Conservation (phyloP, 2,113 vertebrate species). For the Phyllostomus discolor region DNA sequence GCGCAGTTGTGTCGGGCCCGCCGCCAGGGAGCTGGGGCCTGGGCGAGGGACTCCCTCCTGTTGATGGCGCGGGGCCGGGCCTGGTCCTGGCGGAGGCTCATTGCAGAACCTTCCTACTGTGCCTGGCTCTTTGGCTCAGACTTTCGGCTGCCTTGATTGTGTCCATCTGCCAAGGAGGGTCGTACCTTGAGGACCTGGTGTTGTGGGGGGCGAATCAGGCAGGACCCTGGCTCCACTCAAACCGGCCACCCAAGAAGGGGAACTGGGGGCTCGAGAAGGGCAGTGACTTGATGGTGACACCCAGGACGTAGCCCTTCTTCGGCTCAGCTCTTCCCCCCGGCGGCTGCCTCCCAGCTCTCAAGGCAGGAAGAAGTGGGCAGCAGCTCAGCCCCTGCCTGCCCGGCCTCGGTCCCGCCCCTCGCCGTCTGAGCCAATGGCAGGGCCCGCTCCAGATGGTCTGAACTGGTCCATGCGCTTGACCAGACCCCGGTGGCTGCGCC, state of each 20-base stretch:
- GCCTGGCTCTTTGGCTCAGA: neutral
- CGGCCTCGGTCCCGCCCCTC: neutral
- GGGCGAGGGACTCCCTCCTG: neutral
- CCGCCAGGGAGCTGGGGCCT: neutral
- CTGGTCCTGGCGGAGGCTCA: fast-evolving
- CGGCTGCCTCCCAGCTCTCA: neutral
- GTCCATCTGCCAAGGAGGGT: neutral
- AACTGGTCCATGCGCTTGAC: neutral
- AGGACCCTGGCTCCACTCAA: neutral
- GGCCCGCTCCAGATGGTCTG: neutral
- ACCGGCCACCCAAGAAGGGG: neutral
- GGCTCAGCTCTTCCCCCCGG: neutral
- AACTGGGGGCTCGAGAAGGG: neutral
- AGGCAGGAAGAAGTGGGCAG: neutral
- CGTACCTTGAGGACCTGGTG: neutral
- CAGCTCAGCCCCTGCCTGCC: neutral
- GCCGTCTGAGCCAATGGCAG: neutral
- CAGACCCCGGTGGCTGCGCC: fast-evolving
- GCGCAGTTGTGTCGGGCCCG: neutral
- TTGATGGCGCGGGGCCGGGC: neutral
- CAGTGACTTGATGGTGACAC: neutral
- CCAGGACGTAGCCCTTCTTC: fast-evolving
- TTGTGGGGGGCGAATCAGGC: neutral
- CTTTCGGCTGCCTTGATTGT: neutral
- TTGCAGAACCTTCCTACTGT: neutral